phyloP scores from a whole-genome alignment of 2,797 vertebrate genomes.

The Ctenopoma kingsleyae region DNA sequence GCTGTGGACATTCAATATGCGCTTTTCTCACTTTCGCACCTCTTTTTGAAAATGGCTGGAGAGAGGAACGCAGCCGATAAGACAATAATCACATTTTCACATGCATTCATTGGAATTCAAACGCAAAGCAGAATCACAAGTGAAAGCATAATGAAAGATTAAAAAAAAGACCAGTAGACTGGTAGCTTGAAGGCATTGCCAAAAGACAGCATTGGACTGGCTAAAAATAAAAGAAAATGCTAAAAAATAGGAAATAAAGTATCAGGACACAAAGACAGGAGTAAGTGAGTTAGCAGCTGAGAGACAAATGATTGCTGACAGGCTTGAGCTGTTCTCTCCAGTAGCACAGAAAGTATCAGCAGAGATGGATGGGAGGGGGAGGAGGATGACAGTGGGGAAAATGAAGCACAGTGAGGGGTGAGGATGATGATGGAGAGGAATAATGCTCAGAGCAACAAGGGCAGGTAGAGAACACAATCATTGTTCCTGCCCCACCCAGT shows the following conservation, averaged over 20 bases:
- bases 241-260: conserved; percentile 29
- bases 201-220: conserved; percentile 6
- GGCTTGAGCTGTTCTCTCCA: conserved; percentile 36
- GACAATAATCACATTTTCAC: conserved; percentile 62
- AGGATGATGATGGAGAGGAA: conserved; percentile 41
- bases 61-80: conserved; percentile 34
- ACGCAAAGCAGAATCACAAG: conserved; percentile 13
- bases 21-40: conserved; percentile 25
- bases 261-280: conserved; percentile 30
- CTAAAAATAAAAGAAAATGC: not conserved
- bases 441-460: conserved; percentile 32
- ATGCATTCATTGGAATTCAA: conserved; percentile 21
- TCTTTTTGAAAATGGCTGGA: conserved; percentile 36
- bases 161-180: not conserved
- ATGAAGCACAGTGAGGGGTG: conserved; percentile 1
- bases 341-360: conserved; percentile 23
- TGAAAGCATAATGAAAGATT: conserved; percentile 18
- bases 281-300: conserved; percentile 42
- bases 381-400: conserved; percentile 21
- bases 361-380: conserved; percentile 28
- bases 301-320: conserved; percentile 46
- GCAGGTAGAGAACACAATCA: conserved; percentile 32
- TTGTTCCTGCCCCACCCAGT: too few species aligned
- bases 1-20: conserved; percentile 57
- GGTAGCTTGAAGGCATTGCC: not conserved